Evolutionary conservation across 2,888 invertebrate species (phyloP), one percentile per base, ranked within the genome.

Genomic region (Xiphydria camelus): DNA sequence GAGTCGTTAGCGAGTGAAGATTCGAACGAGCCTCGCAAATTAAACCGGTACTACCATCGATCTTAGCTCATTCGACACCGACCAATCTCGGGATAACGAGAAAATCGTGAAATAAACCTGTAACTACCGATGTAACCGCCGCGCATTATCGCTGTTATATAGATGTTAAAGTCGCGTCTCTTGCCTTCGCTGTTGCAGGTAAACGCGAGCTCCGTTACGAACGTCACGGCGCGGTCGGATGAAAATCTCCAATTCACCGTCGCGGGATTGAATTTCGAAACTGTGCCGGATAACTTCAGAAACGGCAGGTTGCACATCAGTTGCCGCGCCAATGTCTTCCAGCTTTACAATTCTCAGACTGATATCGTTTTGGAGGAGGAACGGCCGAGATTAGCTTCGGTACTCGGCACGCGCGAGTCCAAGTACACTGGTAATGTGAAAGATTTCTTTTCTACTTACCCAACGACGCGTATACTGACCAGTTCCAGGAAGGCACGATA

Each of bases 311-410:
- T 87, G 47, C 80, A 82, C 50, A 77, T 87, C 56, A 81, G 83
- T 60, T 87, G 87, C 74, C 81, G 83, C 62, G 86, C 85, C 43
- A 82, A 80, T 61, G 79, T 87, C 72, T 86, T 86, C 78, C 82
- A 84, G 71, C 77, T 87, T 60, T 86, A 87, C 74, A 80, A 81
- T 56, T 80, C 82, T 57, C 79, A 82, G 55, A 79, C 82, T 41
- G 85, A 83, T 70, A 77, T 83, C 53, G 77, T 82, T 60, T 79
- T 88, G 64, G 86, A 86, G 73, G 87, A 88, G 77, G 87, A 88
- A 74, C 83, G 84, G 64, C 88, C 88, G 47, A 82, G 86, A 74
- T 83, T 87, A 61, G 87, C 88, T 49, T 86, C 87, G 45, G 87
- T 88, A 62, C 77, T 88, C 60, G 87, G 87, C 61, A 87, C 86